Evolutionary conservation across 1,140 invertebrate species (phyloP).

Genomic region (Lasaia peninsularis): DNA sequence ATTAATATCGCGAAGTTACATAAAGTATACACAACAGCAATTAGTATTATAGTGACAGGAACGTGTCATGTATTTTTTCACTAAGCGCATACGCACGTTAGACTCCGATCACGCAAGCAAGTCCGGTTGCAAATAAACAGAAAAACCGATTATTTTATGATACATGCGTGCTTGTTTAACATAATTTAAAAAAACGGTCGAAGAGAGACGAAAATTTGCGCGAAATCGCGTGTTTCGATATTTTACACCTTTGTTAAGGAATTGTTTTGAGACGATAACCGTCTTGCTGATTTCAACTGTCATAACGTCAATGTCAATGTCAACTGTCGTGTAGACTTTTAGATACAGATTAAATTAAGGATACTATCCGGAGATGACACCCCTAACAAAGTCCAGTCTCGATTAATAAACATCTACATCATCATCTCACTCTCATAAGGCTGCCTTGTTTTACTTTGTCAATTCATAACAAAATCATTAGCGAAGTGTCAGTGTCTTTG

Average conservation of each 20-base stretch:
- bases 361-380: no score
- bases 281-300: no score
- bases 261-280: no score
- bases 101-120: constrained; percentile 30
- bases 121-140: constrained; percentile 25
- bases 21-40: constrained; percentile 8
- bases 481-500: no score
- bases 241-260: background rate
- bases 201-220: constrained; percentile 1
- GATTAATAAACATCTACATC: no score
- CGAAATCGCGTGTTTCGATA: background rate
- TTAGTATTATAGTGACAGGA: constrained; percentile 24
- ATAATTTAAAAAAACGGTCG: background rate
- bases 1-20: background rate
- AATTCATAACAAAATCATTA: no score
- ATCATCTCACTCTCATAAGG: no score
- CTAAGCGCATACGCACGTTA: constrained; percentile 21
- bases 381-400: no score
- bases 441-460: no score
- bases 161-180: constrained; percentile 12
- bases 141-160: constrained; percentile 26
- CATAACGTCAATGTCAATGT: no score
- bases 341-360: no score
- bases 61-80: constrained; percentile 25
- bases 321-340: no score